Evolutionary conservation across 2,113 vertebrate species (phyloP).

Genomic region (Pica pica): DNA sequence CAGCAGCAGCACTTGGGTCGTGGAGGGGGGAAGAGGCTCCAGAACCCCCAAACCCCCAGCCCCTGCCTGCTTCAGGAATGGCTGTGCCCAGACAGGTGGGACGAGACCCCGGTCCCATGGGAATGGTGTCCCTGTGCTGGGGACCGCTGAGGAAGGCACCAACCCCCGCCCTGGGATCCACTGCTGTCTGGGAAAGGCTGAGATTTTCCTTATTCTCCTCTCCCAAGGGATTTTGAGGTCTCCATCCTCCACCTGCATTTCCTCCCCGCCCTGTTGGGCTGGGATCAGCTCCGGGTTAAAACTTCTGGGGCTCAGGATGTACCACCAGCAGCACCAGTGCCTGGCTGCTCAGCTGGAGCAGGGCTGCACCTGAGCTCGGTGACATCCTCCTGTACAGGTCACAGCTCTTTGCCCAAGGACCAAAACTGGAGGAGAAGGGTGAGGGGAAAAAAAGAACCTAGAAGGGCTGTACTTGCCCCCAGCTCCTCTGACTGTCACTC

Average conservation of each 20-base stretch:
- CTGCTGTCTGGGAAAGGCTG: neutral
- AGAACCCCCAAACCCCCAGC: neutral
- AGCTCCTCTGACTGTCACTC: neutral
- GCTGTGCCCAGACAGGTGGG: neutral
- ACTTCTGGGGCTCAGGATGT: neutral
- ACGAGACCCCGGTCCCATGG: rapidly evolving
- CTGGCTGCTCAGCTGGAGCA: neutral
- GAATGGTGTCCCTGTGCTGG: neutral
- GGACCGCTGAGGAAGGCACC: rapidly evolving
- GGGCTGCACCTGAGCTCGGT: neutral
- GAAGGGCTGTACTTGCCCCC: neutral
- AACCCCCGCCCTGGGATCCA: rapidly evolving
- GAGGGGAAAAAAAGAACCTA: no score
- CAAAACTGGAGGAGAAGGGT: neutral
- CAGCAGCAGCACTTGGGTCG: neutral
- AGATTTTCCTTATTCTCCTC: neutral
- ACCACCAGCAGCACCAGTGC: neutral
- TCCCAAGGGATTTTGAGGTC: neutral
- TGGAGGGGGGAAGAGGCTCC: rapidly evolving
- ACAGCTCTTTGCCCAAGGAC: neutral
- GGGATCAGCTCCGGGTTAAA: neutral
- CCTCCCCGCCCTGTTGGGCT: rapidly evolving
- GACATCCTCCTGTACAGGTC: neutral
- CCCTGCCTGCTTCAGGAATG: neutral
- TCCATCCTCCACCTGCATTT: neutral